Evolutionary conservation across 2,888 invertebrate genomes (phyloP).

Genomic region (Anoplius nigerrimus): DNA sequence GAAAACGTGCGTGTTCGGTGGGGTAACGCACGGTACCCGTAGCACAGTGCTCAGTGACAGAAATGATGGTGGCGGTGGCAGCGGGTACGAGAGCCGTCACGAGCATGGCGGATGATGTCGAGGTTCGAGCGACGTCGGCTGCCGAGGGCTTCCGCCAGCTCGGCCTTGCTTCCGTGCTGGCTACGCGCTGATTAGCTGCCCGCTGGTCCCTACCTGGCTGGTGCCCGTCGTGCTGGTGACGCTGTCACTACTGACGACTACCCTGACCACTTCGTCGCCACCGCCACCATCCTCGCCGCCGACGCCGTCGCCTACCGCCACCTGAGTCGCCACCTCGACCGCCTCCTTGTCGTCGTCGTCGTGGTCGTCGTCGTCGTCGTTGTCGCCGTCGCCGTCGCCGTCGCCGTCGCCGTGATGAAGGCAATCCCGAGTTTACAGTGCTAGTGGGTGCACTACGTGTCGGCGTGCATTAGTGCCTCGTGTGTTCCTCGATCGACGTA

Average conservation of each 20-base stretch:
- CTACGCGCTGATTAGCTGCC: too few relatives aligned
- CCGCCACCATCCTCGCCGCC: slow-evolving; percentile 12
- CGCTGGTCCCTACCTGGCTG: not conserved
- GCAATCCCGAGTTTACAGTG: slow-evolving; percentile 7
- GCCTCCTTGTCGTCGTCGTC: not conserved
- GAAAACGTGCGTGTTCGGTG: too few relatives aligned
- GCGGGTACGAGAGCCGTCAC: slow-evolving; percentile 8
- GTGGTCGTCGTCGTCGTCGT: slow-evolving; percentile 1
- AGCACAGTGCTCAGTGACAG: not conserved
- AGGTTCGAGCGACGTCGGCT: slow-evolving; percentile 20
- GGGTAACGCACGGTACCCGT: too few relatives aligned
- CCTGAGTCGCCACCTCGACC: not conserved
- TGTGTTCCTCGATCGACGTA: slow-evolving; percentile 14
- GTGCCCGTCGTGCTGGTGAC: slow-evolving; percentile 8
- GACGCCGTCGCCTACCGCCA: slow-evolving; percentile 14
- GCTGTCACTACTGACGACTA: slow-evolving; percentile 2
- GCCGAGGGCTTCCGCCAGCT: not conserved
- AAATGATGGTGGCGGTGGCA: slow-evolving; percentile 7
- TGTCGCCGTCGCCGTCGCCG: slow-evolving; percentile 8
- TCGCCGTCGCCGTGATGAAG: not conserved
- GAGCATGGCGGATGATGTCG: slow-evolving; percentile 13
- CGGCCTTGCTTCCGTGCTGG: too few relatives aligned
- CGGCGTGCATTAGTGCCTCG: too few relatives aligned
- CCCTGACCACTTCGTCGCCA: slow-evolving; percentile 15
- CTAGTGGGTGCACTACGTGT: slow-evolving; percentile 32